phyloP scores from a whole-genome alignment of 37 sponge, comb jelly and placozoan species.

The Theonella swinhoei region DNA sequence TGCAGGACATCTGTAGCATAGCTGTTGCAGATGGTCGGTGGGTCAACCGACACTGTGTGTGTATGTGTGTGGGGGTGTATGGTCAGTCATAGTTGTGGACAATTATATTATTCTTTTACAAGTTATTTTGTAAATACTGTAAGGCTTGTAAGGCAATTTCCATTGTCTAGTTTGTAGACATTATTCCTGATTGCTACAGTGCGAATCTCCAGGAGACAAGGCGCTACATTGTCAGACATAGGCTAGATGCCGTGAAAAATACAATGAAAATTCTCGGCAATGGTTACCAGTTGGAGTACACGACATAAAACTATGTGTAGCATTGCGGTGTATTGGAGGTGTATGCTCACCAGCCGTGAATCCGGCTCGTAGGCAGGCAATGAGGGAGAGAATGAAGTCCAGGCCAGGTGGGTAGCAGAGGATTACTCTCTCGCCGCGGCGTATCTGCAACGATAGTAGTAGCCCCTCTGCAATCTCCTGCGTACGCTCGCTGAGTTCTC shows the following conservation, averaged over 20 bases:
- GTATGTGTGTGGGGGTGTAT: neutral
- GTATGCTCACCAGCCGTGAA: conserved; percentile 39
- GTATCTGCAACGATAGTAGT: neutral
- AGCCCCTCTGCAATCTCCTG: conserved; percentile 15
- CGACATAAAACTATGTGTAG: too few species aligned
- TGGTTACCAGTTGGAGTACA: neutral
- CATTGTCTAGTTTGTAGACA: too few species aligned
- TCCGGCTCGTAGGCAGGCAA: conserved; percentile 47
- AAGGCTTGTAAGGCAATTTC: too few species aligned
- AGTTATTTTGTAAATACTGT: neutral
- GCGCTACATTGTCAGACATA: too few species aligned
- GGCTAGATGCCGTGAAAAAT: neutral
- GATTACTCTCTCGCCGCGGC: conserved; percentile 12
- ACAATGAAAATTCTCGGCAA: neutral
- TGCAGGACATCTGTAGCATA: conserved; percentile 9
- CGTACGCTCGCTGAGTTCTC: neutral
- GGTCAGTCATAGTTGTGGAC: neutral
- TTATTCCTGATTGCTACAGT: neutral
- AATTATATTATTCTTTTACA: too few species aligned
- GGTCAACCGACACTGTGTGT: conserved; percentile 43
- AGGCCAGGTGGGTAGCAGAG: conserved; percentile 59
- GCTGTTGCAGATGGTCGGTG: conserved; percentile 11
- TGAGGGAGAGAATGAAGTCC: conserved; percentile 32
- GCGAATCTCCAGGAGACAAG: too few species aligned
- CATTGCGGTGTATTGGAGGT: too few species aligned